phyloP scores from a whole-genome alignment of 2,888 invertebrate genomes.

The Tromatobia lineatoria region DNA sequence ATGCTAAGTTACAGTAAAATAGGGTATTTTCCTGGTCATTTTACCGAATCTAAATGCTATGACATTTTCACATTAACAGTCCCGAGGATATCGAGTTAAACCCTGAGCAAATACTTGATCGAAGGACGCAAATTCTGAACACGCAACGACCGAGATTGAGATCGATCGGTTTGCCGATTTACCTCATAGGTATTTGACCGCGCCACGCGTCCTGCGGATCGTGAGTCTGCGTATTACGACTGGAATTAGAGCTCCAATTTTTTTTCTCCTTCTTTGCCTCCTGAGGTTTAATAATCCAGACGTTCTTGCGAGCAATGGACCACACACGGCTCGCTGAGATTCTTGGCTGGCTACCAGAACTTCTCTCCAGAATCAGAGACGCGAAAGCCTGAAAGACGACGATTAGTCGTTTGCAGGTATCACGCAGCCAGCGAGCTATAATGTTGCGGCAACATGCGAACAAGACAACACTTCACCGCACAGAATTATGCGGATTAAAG shows the following conservation, averaged over 20 bases:
- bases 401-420: slow-evolving; percentile 10
- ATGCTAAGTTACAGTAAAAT: too few species aligned
- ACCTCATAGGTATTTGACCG: not conserved
- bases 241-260: not conserved
- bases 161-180: not conserved
- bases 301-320: slow-evolving; percentile 44
- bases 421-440: not conserved
- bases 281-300: slow-evolving; percentile 21
- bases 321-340: slow-evolving; percentile 65
- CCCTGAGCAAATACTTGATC: slow-evolving; percentile 4
- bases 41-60: too few species aligned
- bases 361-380: slow-evolving; percentile 22
- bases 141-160: not conserved
- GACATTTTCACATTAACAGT: not conserved
- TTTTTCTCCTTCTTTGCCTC: not conserved
- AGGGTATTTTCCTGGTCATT: too few species aligned
- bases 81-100: not conserved
- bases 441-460: not conserved
- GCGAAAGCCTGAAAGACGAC: slow-evolving; percentile 1
- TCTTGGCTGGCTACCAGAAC: slow-evolving; percentile 63
- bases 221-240: not conserved
- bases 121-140: slow-evolving; percentile 44
- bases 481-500: not conserved
- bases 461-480: not conserved
- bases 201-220: not conserved